Conservation (phyloP, 1,140 invertebrate genomes). For the Cyclargus thomasi region DNA sequence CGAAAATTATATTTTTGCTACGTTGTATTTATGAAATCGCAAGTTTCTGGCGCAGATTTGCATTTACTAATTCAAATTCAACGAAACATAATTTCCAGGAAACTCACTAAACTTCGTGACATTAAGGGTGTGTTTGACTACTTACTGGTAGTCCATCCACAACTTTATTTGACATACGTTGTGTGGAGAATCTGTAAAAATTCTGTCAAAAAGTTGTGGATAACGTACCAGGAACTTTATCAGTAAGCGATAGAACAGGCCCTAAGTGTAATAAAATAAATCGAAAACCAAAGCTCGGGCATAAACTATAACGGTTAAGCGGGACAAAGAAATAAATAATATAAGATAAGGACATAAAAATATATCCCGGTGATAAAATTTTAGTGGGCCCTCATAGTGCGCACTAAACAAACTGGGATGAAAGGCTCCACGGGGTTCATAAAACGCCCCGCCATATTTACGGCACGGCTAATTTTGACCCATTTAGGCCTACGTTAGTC, state of each 20-base stretch:
- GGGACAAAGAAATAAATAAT: constrained; percentile 13
- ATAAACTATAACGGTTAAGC: not conserved
- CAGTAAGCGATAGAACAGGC: no score
- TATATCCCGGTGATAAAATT: constrained; percentile 11
- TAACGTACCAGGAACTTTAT: no score
- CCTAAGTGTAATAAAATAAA: constrained; percentile 10
- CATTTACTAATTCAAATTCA: no score
- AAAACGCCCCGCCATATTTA: not conserved
- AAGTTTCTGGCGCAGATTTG: no score
- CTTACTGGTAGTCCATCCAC: no score
- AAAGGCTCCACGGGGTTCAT: not conserved
- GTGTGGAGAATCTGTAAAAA: no score
- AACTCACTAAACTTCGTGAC: not conserved
- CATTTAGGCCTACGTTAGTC: not conserved
- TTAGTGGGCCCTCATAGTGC: constrained; percentile 6
- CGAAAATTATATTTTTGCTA: no score
- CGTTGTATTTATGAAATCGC: no score
- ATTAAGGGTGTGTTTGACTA: no score
- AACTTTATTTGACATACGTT: no score
- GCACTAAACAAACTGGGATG: constrained; percentile 5
- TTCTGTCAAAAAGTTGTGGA: no score
- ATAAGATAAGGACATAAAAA: constrained; percentile 10
- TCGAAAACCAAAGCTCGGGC: not conserved
- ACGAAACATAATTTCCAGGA: not conserved
- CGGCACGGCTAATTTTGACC: not conserved